Evolutionary conservation across 2,888 invertebrate species (phyloP).

Genomic region (Serripes groenlandicus): DNA sequence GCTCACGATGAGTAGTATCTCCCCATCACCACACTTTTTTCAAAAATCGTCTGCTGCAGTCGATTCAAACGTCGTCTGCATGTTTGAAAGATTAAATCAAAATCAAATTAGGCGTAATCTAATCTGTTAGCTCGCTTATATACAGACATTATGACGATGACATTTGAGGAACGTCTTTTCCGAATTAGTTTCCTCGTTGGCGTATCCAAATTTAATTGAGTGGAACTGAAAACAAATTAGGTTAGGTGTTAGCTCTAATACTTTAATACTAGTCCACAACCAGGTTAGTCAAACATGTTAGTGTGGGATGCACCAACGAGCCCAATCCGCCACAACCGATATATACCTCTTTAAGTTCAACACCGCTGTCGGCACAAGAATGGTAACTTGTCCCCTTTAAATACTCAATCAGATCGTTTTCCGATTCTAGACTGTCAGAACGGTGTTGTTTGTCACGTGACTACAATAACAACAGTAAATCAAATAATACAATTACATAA

Average conservation of each 20-base stretch:
- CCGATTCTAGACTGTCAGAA: conserved; percentile 26
- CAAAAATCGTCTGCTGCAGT: background rate
- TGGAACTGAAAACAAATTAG: too few species aligned
- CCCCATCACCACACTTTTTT: background rate
- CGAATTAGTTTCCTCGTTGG: background rate
- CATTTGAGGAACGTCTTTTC: too few species aligned
- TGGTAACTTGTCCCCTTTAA: conserved; percentile 53
- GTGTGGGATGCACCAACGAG: background rate
- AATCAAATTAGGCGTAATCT: too few species aligned
- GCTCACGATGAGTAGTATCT: background rate
- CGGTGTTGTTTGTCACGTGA: background rate
- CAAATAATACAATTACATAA: too few species aligned
- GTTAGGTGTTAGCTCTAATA: too few species aligned
- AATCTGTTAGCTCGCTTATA: too few species aligned
- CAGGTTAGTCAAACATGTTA: background rate
- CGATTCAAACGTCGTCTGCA: too few species aligned
- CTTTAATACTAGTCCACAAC: too few species aligned
- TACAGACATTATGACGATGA: too few species aligned
- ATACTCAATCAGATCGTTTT: conserved; percentile 53
- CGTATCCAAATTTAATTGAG: background rate
- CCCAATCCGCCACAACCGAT: background rate
- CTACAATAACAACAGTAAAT: too few species aligned
- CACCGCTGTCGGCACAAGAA: conserved; percentile 34
- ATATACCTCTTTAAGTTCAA: conserved; percentile 17
- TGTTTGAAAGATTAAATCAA: too few species aligned